Evolutionary conservation across 2,797 vertebrate species (phyloP), one percentile per base, ranked within the genome.

Genomic region (Rhabdomys pumilio): DNA sequence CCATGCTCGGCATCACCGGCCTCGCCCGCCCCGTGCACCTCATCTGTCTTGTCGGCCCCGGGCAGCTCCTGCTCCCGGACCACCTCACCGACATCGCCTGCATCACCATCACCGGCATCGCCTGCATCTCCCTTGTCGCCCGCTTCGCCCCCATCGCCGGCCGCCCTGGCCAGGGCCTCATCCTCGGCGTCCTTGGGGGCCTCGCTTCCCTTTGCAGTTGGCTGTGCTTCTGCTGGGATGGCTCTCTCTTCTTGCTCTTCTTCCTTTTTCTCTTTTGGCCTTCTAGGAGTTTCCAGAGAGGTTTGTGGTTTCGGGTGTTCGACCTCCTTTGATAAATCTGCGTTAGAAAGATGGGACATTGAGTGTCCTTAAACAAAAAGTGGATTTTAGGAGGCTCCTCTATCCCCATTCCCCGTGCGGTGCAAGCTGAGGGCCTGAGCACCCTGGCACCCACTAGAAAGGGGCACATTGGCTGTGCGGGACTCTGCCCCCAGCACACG

Each of bases 321-420:
- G 2, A 65, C 83, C 59, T 98, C 86, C 67, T 80, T 89, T 31
- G 95, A 38, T 76, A 96, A 80, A 47, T 96, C 98, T 98, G 31
- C 65, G 92, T 93, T 79, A 57, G 93, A 96, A 97, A 92, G 84
- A 83, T 1, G 41, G 84, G 22, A 29, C 75, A 1, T 12, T 92
- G 41, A 95, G 61, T 57, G 81, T 14, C n/a, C 15, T 92, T 44
- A 53, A 69, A 85, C 31, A 67, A 50, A 26, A 47, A 34, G 20
- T 14, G 13, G 29, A 34, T 65, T 47, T 84, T 65, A 84, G 63
- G 65, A 84, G 19, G 67, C n/a, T 72, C 3, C 22, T 44, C 19
- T 0, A 17, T 13, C 15, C 26, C 19, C 15, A 41, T 53, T 13
- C 17, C 11, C 20, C 11, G 44, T 3, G 3, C 19, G 11, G 41